Evolutionary conservation across 2,888 invertebrate species (phyloP), one percentile per base, ranked within the genome.

Genomic region (Torymus aiolomorphi): DNA sequence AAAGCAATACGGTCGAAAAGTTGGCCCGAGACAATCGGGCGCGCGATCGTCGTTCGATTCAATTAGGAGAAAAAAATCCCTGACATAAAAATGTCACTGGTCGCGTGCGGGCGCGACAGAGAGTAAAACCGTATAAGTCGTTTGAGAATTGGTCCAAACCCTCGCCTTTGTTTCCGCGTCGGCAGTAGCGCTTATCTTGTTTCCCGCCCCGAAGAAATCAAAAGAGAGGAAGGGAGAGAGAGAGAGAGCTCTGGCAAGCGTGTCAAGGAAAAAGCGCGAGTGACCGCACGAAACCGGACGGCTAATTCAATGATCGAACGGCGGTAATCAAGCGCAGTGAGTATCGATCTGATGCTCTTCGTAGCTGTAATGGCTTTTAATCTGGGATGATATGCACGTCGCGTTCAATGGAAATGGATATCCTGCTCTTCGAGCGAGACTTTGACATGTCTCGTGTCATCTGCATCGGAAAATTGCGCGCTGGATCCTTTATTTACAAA

Each of bases 61-160:
- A 72, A 80, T 76, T 80, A 76, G 49, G 56, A 42, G 42, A 71
- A 80, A 56, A 57, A 74, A 63, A 80, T 59, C 80, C 80, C 66
- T 80, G 80, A 80, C 80, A 80, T 72, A 80, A 76, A 80, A 76
- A 80, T 72, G 67, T 76, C 75, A 49, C 52, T 12, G 18, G 59
- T 4, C 18, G 20, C 54, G 24, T 16, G 8, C 52, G 12, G 16
- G 20, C 3, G 51, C 16, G 49, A 42, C 42, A 10, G 4, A 42
- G 42, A 42, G 42, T 42, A 42, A 42, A 42, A 42, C 8, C 42
- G 8, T 8, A 42, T 42, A 42, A 42, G 42, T 8, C 70, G 70
- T 79, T 79, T 75, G 51, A 70, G 74, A 70, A 79, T 61, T 62
- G 66, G 16, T 63, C 49, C 61, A 5, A 18, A 14, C 31, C 59